These are phyloP conservation scores for Ophraella communa DNA, from an alignment of 2,888 invertebrate species.

Conservation along the genomic window DNA sequence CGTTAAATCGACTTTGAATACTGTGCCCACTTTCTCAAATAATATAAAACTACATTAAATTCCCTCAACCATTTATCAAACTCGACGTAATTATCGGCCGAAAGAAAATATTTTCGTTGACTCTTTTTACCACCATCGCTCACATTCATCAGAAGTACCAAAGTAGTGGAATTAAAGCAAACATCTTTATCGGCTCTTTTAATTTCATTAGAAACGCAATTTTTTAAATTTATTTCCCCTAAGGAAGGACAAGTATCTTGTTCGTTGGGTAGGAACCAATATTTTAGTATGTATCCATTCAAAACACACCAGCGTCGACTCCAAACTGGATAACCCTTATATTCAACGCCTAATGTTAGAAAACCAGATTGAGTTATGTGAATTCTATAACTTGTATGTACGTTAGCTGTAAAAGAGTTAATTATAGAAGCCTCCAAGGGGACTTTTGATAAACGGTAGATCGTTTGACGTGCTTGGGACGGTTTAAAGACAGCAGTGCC, in stretches of 20 bases:
- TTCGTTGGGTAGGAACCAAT: conserved; percentile 32
- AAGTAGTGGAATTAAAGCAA: conserved; percentile 24
- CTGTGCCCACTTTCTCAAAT: conserved; percentile 21
- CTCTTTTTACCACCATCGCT: not conserved
- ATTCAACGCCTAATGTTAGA: conserved; percentile 19
- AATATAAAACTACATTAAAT: conserved; percentile 24
- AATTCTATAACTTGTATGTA: conserved; percentile 13
- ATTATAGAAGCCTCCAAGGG: conserved; percentile 5
- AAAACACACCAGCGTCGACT: conserved; percentile 31
- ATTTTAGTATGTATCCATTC: conserved; percentile 23
- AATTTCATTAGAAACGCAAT: conserved; percentile 14
- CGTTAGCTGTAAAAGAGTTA: conserved; percentile 9
- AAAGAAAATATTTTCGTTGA: conserved; percentile 17
- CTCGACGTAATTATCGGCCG: conserved; percentile 25
- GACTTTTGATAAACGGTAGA: conserved; percentile 8
- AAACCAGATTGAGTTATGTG: conserved; percentile 15
- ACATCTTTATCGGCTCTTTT: conserved; percentile 16
- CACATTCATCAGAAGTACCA: conserved; percentile 11
- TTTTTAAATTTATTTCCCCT: conserved; percentile 21
- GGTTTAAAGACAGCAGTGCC: conserved; percentile 15
- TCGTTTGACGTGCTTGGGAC: not conserved
- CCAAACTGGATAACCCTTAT: conserved; percentile 25
- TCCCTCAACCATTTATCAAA: conserved; percentile 24
- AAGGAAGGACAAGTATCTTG: conserved; percentile 16
- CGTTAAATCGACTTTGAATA: no score